Percentiles rank a stretch among this genome's conserved stretches.
Evolutionary conservation across 2,797 vertebrate genomes (phyloP).

Genomic region (Sebastolobus alascanus): DNA sequence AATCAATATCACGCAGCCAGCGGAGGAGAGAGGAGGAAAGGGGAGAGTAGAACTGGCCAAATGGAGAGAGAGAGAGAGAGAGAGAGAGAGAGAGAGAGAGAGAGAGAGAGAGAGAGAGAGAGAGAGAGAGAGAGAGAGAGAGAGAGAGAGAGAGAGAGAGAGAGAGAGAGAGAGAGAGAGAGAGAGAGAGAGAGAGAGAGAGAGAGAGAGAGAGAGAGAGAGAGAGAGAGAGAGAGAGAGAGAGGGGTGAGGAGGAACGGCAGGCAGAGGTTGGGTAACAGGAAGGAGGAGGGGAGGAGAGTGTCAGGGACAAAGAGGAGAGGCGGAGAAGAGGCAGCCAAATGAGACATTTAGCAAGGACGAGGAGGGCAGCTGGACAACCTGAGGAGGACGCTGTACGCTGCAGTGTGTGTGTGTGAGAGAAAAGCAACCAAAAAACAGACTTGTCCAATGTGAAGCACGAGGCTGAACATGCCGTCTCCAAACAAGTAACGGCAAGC

Average conservation of each 20-base stretch:
- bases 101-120: neutral
- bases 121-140: neutral
- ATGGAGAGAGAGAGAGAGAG: slow-evolving; percentile 17
- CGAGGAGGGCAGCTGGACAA: slow-evolving; percentile 50
- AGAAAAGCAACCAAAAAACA: slow-evolving; percentile 15
- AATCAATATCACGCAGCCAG: slow-evolving; percentile 72
- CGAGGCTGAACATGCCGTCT: neutral
- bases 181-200: neutral
- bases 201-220: slow-evolving; percentile 10
- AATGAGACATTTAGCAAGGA: slow-evolving; percentile 56
- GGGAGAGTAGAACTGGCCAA: slow-evolving; percentile 24
- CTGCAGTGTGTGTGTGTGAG: slow-evolving; percentile 16
- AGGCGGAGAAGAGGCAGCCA: slow-evolving; percentile 23
- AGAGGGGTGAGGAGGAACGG: neutral
- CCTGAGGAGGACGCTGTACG: slow-evolving; percentile 31
- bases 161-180: neutral
- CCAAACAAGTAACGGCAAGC: neutral
- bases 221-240: no score
- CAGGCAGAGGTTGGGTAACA: slow-evolving; percentile 31
- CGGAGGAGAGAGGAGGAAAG: slow-evolving; percentile 34
- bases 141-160: slow-evolving; percentile 17
- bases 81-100: neutral
- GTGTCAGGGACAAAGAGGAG: slow-evolving; percentile 40
- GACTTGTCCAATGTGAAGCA: slow-evolving; percentile 20
- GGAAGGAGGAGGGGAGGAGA: slow-evolving; percentile 21